These are phyloP conservation scores for Melitaea cinxia DNA, from an alignment of 1,140 invertebrate species.

Conservation along the genomic window DNA sequence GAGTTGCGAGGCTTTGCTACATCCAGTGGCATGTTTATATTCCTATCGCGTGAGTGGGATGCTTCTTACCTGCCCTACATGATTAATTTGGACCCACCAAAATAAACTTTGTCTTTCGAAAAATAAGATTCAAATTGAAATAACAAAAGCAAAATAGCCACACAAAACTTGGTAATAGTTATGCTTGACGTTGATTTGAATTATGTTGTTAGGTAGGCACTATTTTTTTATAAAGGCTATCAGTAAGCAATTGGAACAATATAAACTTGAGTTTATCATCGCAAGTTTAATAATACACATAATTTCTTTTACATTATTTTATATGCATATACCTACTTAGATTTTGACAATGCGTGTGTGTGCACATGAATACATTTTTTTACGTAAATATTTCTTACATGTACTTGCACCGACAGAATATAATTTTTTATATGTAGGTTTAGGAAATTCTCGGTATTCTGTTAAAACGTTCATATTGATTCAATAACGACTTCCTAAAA, in stretches of 20 bases:
- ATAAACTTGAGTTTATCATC: constrained; percentile 8
- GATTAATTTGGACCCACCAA: constrained; percentile 24
- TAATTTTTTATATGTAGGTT: too few species aligned
- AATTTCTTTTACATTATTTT: background rate
- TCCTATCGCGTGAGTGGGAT: constrained; percentile 72
- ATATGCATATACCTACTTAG: background rate
- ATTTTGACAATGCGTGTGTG: too few species aligned
- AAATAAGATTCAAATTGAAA: constrained; percentile 46
- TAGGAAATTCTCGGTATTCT: too few species aligned
- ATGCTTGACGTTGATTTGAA: constrained; percentile 55
- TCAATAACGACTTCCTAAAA: too few species aligned
- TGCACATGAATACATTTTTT: background rate
- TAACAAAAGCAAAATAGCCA: constrained; percentile 32
- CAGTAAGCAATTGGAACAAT: constrained; percentile 38
- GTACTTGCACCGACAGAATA: too few species aligned
- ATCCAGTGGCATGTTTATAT: constrained; percentile 69
- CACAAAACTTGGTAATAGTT: constrained; percentile 51
- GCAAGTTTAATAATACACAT: background rate
- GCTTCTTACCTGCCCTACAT: constrained; percentile 44
- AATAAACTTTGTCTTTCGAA: constrained; percentile 39
- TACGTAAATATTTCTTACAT: too few species aligned
- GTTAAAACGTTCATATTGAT: too few species aligned
- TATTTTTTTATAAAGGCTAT: constrained; percentile 55
- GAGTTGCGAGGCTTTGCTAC: constrained; percentile 49
- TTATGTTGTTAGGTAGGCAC: constrained; percentile 50